phyloP scores from a whole-genome alignment of 2,888 invertebrate species.

The Allophyes oxyacanthae region DNA sequence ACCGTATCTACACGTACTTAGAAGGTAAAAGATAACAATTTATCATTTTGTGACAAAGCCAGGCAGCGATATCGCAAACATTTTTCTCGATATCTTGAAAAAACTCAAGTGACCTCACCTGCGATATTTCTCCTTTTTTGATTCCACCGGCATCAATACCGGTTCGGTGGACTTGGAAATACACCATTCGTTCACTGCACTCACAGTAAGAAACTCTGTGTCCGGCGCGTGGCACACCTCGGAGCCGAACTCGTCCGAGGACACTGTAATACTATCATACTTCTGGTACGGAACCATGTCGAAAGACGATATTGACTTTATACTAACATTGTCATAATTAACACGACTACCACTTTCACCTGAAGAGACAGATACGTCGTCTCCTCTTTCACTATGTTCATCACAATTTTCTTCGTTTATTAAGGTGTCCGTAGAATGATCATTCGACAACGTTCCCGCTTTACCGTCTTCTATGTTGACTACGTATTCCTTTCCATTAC shows the following conservation, averaged over 20 bases:
- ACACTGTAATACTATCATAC: slow-evolving; percentile 86
- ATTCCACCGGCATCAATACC: slow-evolving; percentile 82
- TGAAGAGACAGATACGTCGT: slow-evolving; percentile 75
- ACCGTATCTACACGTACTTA: slow-evolving; percentile 70
- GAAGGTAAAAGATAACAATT: slow-evolving; percentile 71
- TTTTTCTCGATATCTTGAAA: slow-evolving; percentile 69
- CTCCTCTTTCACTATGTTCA: slow-evolving; percentile 78
- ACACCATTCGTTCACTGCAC: slow-evolving; percentile 88
- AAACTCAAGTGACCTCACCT: slow-evolving; percentile 82
- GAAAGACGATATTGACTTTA: slow-evolving; percentile 85
- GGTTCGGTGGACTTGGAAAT: slow-evolving; percentile 81
- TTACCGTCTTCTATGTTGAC: slow-evolving; percentile 78
- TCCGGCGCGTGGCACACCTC: slow-evolving; percentile 86
- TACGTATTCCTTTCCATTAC: slow-evolving; percentile 75
- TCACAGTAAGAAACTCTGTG: slow-evolving; percentile 84
- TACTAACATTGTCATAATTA: slow-evolving; percentile 87
- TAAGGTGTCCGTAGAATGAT: slow-evolving; percentile 84
- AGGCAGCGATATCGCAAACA: slow-evolving; percentile 78
- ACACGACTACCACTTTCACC: slow-evolving; percentile 78
- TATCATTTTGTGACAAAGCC: slow-evolving; percentile 78
- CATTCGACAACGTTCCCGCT: slow-evolving; percentile 80
- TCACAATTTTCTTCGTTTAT: slow-evolving; percentile 79
- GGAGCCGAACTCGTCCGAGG: slow-evolving; percentile 86
- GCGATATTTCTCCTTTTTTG: slow-evolving; percentile 87
- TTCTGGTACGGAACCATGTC: slow-evolving; percentile 87